These are phyloP conservation scores for Sarcophaga caerulescens DNA, from an alignment of 2,888 invertebrate species.

Conservation along the genomic window DNA sequence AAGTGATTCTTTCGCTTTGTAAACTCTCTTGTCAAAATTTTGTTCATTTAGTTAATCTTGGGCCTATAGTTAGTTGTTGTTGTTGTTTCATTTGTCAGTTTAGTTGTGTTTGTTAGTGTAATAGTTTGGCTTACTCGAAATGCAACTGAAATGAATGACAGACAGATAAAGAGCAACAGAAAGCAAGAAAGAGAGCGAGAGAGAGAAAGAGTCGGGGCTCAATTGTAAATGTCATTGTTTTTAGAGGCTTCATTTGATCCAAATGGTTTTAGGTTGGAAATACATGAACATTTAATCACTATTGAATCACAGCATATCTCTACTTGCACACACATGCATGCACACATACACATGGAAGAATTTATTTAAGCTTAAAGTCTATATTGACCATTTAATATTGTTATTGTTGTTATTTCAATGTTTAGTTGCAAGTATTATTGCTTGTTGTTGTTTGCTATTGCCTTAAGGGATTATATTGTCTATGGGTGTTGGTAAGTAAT, in stretches of 20 bases:
- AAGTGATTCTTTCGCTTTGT: not conserved
- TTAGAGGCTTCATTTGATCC: constrained; percentile 33
- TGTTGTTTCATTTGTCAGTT: not conserved
- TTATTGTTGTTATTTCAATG: not conserved
- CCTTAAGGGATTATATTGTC: constrained; percentile 40
- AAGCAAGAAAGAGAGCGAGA: too few species aligned
- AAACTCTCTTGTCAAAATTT: constrained; percentile 55
- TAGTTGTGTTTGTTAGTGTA: too few species aligned
- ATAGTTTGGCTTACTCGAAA: too few species aligned
- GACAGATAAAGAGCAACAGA: not conserved
- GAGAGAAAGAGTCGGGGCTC: not conserved
- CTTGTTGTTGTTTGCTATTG: constrained; percentile 1
- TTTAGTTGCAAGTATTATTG: not conserved
- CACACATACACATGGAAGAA: not conserved
- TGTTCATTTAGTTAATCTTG: constrained; percentile 53
- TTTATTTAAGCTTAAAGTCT: constrained; percentile 38
- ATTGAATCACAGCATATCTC: constrained; percentile 20
- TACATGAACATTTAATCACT: constrained; percentile 50
- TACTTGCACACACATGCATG: too few species aligned
- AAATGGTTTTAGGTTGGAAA: constrained; percentile 10
- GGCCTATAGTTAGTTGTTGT: constrained; percentile 9
- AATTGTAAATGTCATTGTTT: constrained; percentile 59
- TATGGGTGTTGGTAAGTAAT: constrained; percentile 50
- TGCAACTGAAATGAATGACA: too few species aligned
- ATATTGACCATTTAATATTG: constrained; percentile 45